phyloP scores from a whole-genome alignment of 1,140 invertebrate genomes.

The Physella acuta region DNA sequence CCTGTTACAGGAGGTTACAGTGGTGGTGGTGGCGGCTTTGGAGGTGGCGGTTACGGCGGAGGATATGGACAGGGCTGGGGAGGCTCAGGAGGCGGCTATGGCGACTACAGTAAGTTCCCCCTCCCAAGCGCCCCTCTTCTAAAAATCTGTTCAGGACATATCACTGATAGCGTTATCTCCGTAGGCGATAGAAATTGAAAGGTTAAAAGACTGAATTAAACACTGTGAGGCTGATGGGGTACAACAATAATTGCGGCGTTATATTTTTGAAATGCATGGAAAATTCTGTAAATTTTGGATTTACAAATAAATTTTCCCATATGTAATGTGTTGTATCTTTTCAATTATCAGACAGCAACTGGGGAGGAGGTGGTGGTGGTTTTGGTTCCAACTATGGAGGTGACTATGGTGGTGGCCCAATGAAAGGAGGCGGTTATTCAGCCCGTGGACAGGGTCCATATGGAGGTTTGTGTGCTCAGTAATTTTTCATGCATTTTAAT shows the following conservation, averaged over 20 bases:
- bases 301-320: too few species aligned
- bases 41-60: constrained; percentile 6
- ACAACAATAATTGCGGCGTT: too few species aligned
- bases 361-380: constrained; percentile 19
- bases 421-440: constrained; percentile 25
- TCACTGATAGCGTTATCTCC: too few species aligned
- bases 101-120: constrained; percentile 24
- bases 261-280: too few species aligned
- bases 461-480: constrained; percentile 16
- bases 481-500: neutral
- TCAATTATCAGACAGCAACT: constrained; percentile 8
- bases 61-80: constrained; percentile 8
- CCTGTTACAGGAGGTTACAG: neutral
- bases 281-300: too few species aligned
- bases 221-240: too few species aligned
- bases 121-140: too few species aligned
- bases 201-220: too few species aligned
- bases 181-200: too few species aligned
- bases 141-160: too few species aligned
- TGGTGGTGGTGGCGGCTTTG: constrained; percentile 9
- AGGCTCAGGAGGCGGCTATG: constrained; percentile 22
- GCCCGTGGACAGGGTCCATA: constrained; percentile 23
- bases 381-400: constrained; percentile 21
- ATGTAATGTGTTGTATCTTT: too few species aligned
- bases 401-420: constrained; percentile 23